A percentile compares a stretch with the other conserved stretches of the same genome.
These are phyloP conservation scores for Molossus molossus DNA, from an alignment of 2,797 vertebrate genomes.

Conservation along the genomic window DNA sequence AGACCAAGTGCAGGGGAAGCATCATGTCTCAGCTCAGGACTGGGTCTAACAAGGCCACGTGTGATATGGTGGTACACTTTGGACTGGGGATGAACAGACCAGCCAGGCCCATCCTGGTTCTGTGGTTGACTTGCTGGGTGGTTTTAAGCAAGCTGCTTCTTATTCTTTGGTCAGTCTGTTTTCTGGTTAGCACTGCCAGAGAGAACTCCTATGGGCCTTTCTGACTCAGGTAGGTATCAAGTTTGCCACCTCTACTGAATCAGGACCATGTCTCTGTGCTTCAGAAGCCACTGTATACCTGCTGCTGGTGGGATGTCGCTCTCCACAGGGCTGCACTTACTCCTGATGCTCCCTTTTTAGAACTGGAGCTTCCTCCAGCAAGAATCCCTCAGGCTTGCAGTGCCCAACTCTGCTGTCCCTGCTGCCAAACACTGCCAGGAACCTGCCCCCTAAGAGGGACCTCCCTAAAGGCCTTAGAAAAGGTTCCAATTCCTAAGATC, in stretches of 20 bases:
- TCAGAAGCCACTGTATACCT: neutral
- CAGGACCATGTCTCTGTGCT: neutral
- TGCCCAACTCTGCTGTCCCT: neutral
- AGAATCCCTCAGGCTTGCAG: neutral
- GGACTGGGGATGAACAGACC: neutral
- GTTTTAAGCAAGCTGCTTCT: neutral
- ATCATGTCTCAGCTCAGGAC: slow-evolving; percentile 54
- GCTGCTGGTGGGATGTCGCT: neutral
- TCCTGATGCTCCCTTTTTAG: neutral
- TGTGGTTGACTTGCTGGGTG: neutral
- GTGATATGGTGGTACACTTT: slow-evolving; percentile 52
- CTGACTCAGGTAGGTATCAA: neutral
- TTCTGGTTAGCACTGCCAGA: neutral
- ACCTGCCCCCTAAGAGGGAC: neutral
- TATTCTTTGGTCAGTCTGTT: neutral
- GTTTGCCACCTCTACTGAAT: neutral
- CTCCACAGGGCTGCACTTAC: neutral
- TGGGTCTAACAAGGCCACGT: slow-evolving; percentile 80
- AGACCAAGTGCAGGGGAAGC: neutral
- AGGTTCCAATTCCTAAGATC: neutral
- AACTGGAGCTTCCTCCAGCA: neutral
- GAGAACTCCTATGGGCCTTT: neutral
- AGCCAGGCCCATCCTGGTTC: neutral
- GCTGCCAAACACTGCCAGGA: neutral
- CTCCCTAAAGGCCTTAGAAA: neutral